These are phyloP conservation scores for Erebia ligea DNA, from an alignment of 2,888 invertebrate genomes.

Conservation along the genomic window DNA sequence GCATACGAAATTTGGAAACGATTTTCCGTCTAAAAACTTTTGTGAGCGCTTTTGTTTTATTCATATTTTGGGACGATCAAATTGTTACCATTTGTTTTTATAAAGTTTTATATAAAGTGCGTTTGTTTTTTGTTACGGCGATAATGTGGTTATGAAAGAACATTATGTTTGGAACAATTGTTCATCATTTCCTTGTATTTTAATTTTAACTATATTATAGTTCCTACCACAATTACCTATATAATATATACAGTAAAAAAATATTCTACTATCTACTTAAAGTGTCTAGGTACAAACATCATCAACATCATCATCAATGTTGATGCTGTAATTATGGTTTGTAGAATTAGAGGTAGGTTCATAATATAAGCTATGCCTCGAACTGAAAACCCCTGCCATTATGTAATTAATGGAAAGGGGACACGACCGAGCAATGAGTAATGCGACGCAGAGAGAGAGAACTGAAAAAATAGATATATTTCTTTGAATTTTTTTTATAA, in stretches of 20 bases:
- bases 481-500: neutral
- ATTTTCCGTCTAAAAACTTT: slow-evolving; percentile 31
- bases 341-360: no score
- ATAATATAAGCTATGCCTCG: no score
- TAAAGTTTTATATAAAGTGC: slow-evolving; percentile 17
- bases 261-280: no score
- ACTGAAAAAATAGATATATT: neutral
- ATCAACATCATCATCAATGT: no score
- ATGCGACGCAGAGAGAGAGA: neutral
- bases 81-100: slow-evolving; percentile 18
- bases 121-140: neutral
- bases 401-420: no score
- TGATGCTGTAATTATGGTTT: no score
- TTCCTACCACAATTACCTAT: no score
- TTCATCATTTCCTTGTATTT: neutral
- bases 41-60: slow-evolving; percentile 27
- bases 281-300: no score
- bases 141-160: slow-evolving; percentile 8
- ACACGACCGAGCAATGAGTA: no score
- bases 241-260: no score
- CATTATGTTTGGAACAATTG: neutral
- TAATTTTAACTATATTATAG: no score
- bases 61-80: slow-evolving; percentile 18
- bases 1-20: slow-evolving; percentile 31
- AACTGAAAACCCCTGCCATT: no score